Base-by-base conservation (phyloP, 1,140 invertebrate species). In the Bombus superbus region DNA sequence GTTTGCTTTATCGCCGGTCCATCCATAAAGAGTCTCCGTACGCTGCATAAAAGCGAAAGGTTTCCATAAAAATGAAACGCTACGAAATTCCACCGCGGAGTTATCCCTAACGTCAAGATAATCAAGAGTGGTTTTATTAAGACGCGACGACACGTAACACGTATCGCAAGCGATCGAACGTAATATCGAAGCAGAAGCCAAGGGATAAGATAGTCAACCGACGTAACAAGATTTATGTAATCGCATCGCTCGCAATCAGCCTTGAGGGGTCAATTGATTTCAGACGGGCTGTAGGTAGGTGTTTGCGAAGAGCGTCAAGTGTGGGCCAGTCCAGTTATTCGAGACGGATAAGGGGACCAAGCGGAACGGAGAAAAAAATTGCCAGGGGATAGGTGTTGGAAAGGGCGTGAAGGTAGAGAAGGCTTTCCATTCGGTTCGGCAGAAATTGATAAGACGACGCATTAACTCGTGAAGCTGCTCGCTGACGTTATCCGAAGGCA, bases 311-410 rank as follows among this genome's bases (percentile, higher is more conserved):
- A 62, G 83, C 88, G 69, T 85, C 87, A 86, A 91, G 92, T 93
- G 89, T 92, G 87, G 92, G 89, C 88, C 90, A 92, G 81, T 91
- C 87, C 88, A 92, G 91, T 93, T 93, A 92, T 88, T 88, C 73
- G 83, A 91, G 89, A 90, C 74, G 91, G 87, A 91, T 89, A 87
- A 90, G 86, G 82, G 83, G 73, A 42, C 44, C 73, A 25, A 35
- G 44, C 47, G 10, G 59, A 38, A 83, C 25, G 81, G 76, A 74
- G 85, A 81, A 88, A 72, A 38, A 9, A 18, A 64, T 28, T 28
- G 25, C 57, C 9, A 59, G 28, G 38, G 75, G 62, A 87, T 76
- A 85, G 47, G 64, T 71, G 42, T 73, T 38, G 53, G 64, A 86
- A 85, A 53, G 81, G 79, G 74, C 66, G 83, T 62, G 69, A 77